Evolutionary conservation across 2,113 vertebrate species (phyloP).

Genomic region (Zootoca vivipara): DNA sequence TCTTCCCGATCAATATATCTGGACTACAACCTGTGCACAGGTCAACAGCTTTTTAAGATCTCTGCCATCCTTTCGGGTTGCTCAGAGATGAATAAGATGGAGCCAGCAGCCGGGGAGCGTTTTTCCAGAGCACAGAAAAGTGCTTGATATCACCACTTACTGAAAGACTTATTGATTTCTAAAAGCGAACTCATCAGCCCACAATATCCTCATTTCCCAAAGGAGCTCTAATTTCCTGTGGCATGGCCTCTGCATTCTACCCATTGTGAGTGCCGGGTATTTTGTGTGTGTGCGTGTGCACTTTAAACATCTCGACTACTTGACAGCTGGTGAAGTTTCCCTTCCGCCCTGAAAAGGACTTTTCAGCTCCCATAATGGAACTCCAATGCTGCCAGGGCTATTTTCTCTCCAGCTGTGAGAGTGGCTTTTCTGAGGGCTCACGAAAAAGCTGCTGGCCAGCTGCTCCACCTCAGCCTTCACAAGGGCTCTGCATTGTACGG

Average conservation of each 20-base stretch:
- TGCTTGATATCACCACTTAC: slow-evolving; percentile 32
- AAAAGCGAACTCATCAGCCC: slow-evolving; percentile 46
- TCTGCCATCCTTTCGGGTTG: slow-evolving; percentile 5
- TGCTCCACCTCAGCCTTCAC: slow-evolving; percentile 75
- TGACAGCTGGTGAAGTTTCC: slow-evolving; percentile 81
- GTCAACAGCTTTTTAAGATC: slow-evolving; percentile 47
- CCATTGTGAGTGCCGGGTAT: slow-evolving; percentile 42
- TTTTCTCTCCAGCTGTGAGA: slow-evolving; percentile 81
- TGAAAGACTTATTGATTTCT: slow-evolving; percentile 64
- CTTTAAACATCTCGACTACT: slow-evolving; percentile 71
- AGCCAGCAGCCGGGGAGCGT: background rate
- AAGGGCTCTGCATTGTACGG: slow-evolving; percentile 72
- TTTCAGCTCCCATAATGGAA: slow-evolving; percentile 75
- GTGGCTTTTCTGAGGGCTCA: slow-evolving; percentile 72
- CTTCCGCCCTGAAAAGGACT: slow-evolving; percentile 78
- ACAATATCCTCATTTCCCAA: slow-evolving; percentile 45
- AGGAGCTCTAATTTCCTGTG: slow-evolving; percentile 68
- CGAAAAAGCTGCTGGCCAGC: slow-evolving; percentile 77
- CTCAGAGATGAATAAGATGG: slow-evolving; percentile 29
- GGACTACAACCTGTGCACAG: slow-evolving; percentile 40
- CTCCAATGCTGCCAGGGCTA: slow-evolving; percentile 72
- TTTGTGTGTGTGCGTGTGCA: background rate
- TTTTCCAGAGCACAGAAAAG: slow-evolving; percentile 28
- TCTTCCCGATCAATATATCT: slow-evolving; percentile 25
- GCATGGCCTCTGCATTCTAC: slow-evolving; percentile 54